A percentile compares a stretch with the other conserved stretches of the same genome.
phyloP scores from a whole-genome alignment of 1,140 invertebrate genomes.

The Mycetomoellerius zeteki region DNA sequence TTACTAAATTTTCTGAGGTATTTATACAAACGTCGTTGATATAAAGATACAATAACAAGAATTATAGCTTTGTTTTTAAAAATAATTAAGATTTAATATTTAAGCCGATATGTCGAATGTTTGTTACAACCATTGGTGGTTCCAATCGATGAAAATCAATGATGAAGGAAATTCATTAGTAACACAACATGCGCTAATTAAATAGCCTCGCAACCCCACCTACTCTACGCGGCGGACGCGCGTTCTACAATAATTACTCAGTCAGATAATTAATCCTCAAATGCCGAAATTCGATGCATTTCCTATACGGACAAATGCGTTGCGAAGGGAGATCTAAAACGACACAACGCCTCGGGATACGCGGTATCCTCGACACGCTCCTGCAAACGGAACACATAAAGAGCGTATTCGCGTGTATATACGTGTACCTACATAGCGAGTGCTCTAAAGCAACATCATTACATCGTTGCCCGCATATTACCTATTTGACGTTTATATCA shows the following conservation, averaged over 20 bases:
- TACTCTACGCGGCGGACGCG: conserved; percentile 19
- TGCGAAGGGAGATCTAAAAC: conserved; percentile 38
- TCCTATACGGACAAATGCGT: conserved; percentile 11
- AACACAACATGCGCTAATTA: conserved; percentile 46
- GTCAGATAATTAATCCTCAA: conserved; percentile 63
- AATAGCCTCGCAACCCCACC: conserved; percentile 14
- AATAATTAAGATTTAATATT: background rate
- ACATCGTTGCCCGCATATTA: conserved; percentile 27
- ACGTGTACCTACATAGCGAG: background rate
- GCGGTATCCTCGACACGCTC: conserved; percentile 29
- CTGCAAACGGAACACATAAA: conserved; percentile 34
- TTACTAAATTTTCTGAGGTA: background rate
- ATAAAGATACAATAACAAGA: background rate
- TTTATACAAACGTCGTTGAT: background rate
- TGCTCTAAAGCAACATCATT: conserved; percentile 33
- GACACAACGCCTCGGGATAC: conserved; percentile 31
- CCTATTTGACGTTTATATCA: conserved; percentile 28
- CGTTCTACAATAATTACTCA: conserved; percentile 60
- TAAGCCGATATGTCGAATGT: conserved; percentile 20
- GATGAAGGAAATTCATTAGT: conserved; percentile 53
- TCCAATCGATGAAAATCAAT: conserved; percentile 12
- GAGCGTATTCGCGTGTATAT: background rate
- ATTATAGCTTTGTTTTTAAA: background rate
- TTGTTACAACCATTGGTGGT: background rate
- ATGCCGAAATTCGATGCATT: conserved; percentile 47